phyloP scores from a whole-genome alignment of 2,797 vertebrate species.

The Leptoclinus maculatus region DNA sequence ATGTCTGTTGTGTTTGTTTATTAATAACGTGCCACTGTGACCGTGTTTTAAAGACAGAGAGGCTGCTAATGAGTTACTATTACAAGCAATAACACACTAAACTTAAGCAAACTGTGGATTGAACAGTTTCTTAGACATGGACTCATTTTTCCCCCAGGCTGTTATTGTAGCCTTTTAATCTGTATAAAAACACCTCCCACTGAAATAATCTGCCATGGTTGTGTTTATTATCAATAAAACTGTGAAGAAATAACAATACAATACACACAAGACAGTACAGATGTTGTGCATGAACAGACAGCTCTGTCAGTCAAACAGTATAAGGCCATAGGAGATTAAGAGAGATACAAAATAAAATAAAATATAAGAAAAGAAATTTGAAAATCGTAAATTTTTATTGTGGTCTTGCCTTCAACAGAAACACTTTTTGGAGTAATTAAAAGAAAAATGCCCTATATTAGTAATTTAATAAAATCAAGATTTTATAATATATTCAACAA shows the following conservation, averaged over 20 bases:
- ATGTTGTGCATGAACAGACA: neutral
- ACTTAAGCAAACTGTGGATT: conserved; percentile 31
- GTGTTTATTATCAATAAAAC: conserved; percentile 41
- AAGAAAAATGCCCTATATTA: neutral
- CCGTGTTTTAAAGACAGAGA: conserved; percentile 24
- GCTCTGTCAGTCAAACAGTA: neutral
- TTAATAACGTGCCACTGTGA: conserved; percentile 36
- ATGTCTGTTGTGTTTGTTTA: conserved; percentile 33
- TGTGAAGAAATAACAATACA: conserved; percentile 17
- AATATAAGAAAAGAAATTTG: neutral
- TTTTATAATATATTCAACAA: neutral
- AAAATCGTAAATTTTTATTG: neutral
- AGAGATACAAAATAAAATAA: neutral
- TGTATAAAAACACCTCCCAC: conserved; percentile 33
- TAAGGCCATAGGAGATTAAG: neutral
- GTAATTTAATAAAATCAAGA: neutral
- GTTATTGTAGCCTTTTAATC: conserved; percentile 52
- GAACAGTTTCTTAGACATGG: conserved; percentile 17
- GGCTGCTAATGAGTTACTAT: conserved; percentile 14
- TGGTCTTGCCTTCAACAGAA: neutral
- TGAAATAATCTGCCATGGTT: conserved; percentile 29
- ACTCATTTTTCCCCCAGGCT: neutral
- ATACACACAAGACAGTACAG: neutral
- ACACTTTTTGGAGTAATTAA: neutral
- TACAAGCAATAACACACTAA: conserved; percentile 48